A percentile compares a stretch with the other conserved stretches of the same genome.
Conservation (phyloP, 2,113 vertebrate genomes). For the Syngnathoides biaculeatus region DNA sequence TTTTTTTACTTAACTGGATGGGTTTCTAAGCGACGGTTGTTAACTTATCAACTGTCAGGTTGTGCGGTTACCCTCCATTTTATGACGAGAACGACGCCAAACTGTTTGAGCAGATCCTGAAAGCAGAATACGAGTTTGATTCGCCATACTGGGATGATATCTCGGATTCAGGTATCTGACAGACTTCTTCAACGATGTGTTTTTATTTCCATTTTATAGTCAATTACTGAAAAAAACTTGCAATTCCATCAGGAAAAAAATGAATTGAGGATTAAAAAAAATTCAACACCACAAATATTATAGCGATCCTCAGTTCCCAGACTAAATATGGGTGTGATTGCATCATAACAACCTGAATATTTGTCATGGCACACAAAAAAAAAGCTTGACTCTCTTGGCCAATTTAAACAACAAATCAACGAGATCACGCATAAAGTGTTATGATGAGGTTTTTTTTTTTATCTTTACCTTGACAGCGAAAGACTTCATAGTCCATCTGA, state of each 20-base stretch:
- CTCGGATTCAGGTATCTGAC: slow-evolving; percentile 86
- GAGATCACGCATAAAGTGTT: background rate
- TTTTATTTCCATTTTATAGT: background rate
- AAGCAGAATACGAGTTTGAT: slow-evolving; percentile 95
- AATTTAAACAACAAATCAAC: too few relatives aligned
- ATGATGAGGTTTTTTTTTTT: background rate
- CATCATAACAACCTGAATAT: background rate
- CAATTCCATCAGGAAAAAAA: background rate
- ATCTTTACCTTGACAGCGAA: slow-evolving; percentile 76
- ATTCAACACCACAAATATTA: background rate
- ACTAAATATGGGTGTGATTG: background rate
- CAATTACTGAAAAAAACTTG: background rate
- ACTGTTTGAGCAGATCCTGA: slow-evolving; percentile 96
- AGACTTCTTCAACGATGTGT: background rate
- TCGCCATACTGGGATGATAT: slow-evolving; percentile 99
- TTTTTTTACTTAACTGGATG: background rate
- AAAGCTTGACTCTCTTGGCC: too few relatives aligned
- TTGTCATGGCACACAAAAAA: too few relatives aligned
- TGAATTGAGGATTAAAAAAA: background rate
- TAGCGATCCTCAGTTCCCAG: background rate
- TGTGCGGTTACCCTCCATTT: slow-evolving; percentile 96
- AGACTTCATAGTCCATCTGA: slow-evolving; percentile 93
- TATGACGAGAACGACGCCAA: slow-evolving; percentile 97
- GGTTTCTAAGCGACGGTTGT: background rate
- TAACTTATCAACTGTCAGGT: slow-evolving; percentile 60